These are phyloP conservation scores for Myripristis murdjan DNA, from an alignment of 2,797 vertebrate species.

Conservation along the genomic window DNA sequence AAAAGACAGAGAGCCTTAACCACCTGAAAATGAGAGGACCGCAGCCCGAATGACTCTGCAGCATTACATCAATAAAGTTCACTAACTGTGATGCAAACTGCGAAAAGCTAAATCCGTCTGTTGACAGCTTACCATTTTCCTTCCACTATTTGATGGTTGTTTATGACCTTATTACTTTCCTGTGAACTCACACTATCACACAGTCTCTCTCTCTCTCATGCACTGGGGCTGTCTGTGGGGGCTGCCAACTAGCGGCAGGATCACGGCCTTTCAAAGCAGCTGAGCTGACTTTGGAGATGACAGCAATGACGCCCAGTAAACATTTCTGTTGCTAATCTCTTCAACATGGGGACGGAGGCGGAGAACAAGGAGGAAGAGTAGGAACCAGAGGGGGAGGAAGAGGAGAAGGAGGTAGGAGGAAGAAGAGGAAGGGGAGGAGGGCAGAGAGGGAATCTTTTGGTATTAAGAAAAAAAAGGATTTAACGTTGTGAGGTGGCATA, in stretches of 20 bases:
- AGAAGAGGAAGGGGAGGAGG: slow-evolving; percentile 16
- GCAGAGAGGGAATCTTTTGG: slow-evolving; percentile 40
- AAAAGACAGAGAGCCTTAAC: slow-evolving; percentile 44
- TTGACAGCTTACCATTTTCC: slow-evolving; percentile 60
- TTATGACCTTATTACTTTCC: slow-evolving; percentile 74
- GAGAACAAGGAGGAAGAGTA: slow-evolving; percentile 36
- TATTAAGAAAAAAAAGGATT: slow-evolving; percentile 30
- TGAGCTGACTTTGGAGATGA: slow-evolving; percentile 66
- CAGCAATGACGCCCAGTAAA: slow-evolving; percentile 64
- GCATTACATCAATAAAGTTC: slow-evolving; percentile 51
- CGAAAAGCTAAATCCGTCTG: slow-evolving; percentile 25
- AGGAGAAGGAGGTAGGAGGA: not conserved
- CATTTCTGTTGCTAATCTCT: slow-evolving; percentile 65
- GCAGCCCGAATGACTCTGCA: slow-evolving; percentile 46
- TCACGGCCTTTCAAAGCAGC: slow-evolving; percentile 63
- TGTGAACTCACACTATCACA: slow-evolving; percentile 59
- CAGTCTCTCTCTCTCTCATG: slow-evolving; percentile 49
- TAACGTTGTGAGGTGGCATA: slow-evolving; percentile 40
- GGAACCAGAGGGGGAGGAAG: not conserved
- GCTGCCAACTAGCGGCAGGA: slow-evolving; percentile 64
- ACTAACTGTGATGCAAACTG: slow-evolving; percentile 52
- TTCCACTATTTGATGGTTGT: slow-evolving; percentile 55
- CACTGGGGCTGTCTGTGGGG: slow-evolving; percentile 67
- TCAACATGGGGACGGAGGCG: slow-evolving; percentile 54
- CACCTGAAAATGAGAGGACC: slow-evolving; percentile 64